phyloP scores from a whole-genome alignment of 1,140 invertebrate genomes.

The Armadillidium nasatum region DNA sequence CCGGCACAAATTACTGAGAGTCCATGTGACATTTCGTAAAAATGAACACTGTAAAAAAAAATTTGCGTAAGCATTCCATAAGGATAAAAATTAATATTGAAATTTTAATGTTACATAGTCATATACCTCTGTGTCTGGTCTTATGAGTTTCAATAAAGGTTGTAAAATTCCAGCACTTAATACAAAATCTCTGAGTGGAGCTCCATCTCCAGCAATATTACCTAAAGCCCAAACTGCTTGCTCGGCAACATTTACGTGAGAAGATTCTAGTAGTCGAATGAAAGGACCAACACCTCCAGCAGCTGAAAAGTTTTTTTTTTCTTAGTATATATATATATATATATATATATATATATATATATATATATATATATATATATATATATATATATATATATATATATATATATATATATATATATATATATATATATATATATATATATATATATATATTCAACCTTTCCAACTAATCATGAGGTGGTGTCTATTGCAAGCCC shows the following conservation, averaged over 20 bases:
- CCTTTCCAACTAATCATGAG: too few species aligned
- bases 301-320: too few species aligned
- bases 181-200: conserved; percentile 64
- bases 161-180: conserved; percentile 60
- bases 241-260: conserved; percentile 77
- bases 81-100: conserved; percentile 19
- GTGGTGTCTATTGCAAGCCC: too few species aligned
- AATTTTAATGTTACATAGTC: conserved; percentile 8
- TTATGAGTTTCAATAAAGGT: conserved; percentile 63
- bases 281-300: conserved; percentile 81
- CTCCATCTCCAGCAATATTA: conserved; percentile 76
- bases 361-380: too few species aligned
- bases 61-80: conserved; percentile 20
- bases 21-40: conserved; percentile 74
- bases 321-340: too few species aligned
- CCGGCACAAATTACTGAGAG: conserved; percentile 85
- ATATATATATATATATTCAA: too few species aligned
- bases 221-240: conserved; percentile 97
- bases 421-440: too few species aligned
- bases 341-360: too few species aligned
- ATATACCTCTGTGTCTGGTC: conserved; percentile 55
- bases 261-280: conserved; percentile 67
- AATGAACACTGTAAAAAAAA: conserved; percentile 47
- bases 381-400: too few species aligned
- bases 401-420: too few species aligned